A percentile compares a stretch with the other conserved stretches of the same genome.
Evolutionary conservation across 2,888 invertebrate species (phyloP).

Genomic region (Cephus pulcher): DNA sequence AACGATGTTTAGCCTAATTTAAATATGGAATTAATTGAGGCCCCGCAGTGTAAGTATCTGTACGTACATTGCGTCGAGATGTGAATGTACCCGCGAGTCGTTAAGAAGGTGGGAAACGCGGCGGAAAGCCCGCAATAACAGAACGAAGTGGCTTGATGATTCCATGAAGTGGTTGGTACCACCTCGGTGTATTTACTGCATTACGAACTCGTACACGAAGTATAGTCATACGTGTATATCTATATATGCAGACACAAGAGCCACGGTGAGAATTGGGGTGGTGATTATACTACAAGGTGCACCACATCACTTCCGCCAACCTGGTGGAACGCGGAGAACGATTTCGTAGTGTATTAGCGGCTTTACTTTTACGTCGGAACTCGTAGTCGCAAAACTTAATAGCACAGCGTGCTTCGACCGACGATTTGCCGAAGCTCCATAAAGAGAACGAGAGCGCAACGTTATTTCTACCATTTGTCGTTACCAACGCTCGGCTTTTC

Average conservation of each 20-base stretch:
- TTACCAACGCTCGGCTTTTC: background rate
- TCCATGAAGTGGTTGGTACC: background rate
- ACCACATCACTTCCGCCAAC: slow-evolving; percentile 4
- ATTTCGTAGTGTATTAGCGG: background rate
- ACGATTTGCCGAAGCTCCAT: background rate
- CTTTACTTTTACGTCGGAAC: background rate
- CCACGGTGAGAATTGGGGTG: slow-evolving; percentile 6
- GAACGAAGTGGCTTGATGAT: background rate
- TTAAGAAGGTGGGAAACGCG: background rate
- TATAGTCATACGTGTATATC: background rate
- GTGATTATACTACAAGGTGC: slow-evolving; percentile 5
- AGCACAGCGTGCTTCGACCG: background rate
- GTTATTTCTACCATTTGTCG: background rate
- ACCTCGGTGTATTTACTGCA: background rate
- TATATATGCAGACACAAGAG: background rate
- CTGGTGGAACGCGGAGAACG: background rate
- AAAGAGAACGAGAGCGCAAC: background rate
- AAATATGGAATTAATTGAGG: slow-evolving; percentile 45
- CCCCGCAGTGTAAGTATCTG: background rate
- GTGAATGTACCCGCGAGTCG: background rate
- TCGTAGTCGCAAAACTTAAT: background rate
- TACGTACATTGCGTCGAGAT: background rate
- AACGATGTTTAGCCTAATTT: slow-evolving; percentile 39
- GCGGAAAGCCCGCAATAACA: background rate
- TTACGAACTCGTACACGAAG: background rate